These are phyloP conservation scores for Clamator glandarius DNA, from an alignment of 2,797 vertebrate genomes.

Conservation along the genomic window DNA sequence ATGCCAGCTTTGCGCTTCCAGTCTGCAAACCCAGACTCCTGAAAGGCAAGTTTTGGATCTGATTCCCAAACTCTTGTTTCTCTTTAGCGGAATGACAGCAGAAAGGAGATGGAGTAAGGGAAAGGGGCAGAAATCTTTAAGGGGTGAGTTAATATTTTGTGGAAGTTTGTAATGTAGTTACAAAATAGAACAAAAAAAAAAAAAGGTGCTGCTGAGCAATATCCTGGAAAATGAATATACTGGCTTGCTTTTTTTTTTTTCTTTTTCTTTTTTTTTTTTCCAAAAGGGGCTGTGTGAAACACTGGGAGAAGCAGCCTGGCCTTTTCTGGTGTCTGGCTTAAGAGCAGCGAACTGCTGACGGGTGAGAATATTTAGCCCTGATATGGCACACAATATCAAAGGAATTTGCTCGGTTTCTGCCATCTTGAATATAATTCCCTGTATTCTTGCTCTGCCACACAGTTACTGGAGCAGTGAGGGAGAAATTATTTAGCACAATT, in stretches of 20 bases:
- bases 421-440: not conserved
- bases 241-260: not conserved
- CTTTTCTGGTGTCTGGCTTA: not conserved
- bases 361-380: not conserved
- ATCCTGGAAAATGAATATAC: not conserved
- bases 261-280: not conserved
- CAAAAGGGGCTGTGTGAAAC: not conserved
- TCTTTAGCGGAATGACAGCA: not conserved
- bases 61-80: not conserved
- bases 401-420: not conserved
- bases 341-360: not conserved
- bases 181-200: not conserved
- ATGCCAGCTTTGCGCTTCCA: not conserved
- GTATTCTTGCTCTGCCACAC: not conserved
- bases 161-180: not conserved
- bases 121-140: not conserved
- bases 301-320: not conserved
- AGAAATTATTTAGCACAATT: not conserved
- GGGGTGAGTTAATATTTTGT: not conserved
- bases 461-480: not conserved
- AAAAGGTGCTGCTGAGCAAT: not conserved
- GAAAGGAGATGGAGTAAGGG: not conserved
- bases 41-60: not conserved
- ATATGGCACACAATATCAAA: not conserved
- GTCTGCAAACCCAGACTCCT: not conserved